phyloP scores from a whole-genome alignment of 2,888 invertebrate species.

The Dolichomitus sp. region DNA sequence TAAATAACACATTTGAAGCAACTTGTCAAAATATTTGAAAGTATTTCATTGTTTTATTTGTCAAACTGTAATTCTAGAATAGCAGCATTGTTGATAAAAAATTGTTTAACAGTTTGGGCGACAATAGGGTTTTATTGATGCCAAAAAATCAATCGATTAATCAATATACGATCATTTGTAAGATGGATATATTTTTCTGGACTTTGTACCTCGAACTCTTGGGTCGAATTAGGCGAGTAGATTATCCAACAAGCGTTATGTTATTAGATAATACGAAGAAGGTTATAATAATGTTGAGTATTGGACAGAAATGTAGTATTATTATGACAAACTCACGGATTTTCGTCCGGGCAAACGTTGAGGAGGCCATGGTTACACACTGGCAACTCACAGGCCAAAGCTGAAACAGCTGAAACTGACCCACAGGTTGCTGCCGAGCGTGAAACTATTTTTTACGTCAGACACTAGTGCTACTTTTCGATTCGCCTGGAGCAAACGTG shows the following conservation, averaged over 20 bases:
- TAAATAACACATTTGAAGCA: too few species aligned
- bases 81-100: neutral
- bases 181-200: conserved; percentile 21
- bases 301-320: conserved; percentile 9
- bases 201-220: conserved; percentile 41
- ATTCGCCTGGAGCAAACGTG: conserved; percentile 51
- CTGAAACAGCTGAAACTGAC: conserved; percentile 68
- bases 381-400: conserved; percentile 71
- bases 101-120: conserved; percentile 19
- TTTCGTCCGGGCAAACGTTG: conserved; percentile 66
- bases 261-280: neutral
- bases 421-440: conserved; percentile 65
- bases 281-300: neutral
- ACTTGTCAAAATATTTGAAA: neutral
- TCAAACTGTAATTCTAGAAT: neutral
- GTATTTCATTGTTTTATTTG: neutral
- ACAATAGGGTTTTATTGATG: conserved; percentile 17
- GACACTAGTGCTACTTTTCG: conserved; percentile 29
- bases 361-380: conserved; percentile 77
- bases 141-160: conserved; percentile 32
- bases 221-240: neutral
- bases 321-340: conserved; percentile 73
- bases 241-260: too few species aligned
- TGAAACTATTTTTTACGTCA: conserved; percentile 47
- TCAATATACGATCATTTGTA: conserved; percentile 17